A percentile compares a stretch with the other conserved stretches of the same genome.
Evolutionary conservation across 2,113 vertebrate species (phyloP).

Genomic region (Oenanthe melanoleuca): DNA sequence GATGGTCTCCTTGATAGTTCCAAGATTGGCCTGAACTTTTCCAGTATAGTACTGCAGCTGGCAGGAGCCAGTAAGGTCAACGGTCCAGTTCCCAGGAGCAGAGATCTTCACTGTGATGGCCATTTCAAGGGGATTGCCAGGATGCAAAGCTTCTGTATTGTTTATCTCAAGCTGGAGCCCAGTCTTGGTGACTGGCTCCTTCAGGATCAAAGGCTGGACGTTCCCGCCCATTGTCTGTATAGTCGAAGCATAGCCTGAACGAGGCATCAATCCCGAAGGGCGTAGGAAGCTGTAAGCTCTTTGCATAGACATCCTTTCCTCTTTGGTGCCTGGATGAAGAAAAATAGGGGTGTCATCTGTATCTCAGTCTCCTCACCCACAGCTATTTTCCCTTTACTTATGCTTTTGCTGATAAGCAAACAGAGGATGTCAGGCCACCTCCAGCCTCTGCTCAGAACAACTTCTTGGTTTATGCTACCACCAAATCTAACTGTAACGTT

Average conservation of each 20-base stretch:
- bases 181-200: background rate
- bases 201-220: fast-evolving
- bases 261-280: background rate
- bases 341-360: background rate
- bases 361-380: background rate
- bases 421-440: background rate
- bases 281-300: slow-evolving; percentile 37
- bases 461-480: background rate
- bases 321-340: slow-evolving; percentile 44
- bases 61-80: slow-evolving; percentile 35
- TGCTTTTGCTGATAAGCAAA: background rate
- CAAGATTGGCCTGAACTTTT: slow-evolving; percentile 47
- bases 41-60: slow-evolving; percentile 73
- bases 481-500: background rate
- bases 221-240: fast-evolving
- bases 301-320: slow-evolving; percentile 66
- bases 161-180: slow-evolving; percentile 34
- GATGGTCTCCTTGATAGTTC: slow-evolving; percentile 26
- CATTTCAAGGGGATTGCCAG: slow-evolving; percentile 64
- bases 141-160: background rate
- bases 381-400: background rate
- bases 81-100: background rate
- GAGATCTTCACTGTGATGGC: slow-evolving; percentile 33
- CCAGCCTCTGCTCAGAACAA: background rate
- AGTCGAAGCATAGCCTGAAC: fast-evolving